These are phyloP conservation scores for Cataglyphis hispanica DNA, from an alignment of 1,140 invertebrate species.

Conservation along the genomic window DNA sequence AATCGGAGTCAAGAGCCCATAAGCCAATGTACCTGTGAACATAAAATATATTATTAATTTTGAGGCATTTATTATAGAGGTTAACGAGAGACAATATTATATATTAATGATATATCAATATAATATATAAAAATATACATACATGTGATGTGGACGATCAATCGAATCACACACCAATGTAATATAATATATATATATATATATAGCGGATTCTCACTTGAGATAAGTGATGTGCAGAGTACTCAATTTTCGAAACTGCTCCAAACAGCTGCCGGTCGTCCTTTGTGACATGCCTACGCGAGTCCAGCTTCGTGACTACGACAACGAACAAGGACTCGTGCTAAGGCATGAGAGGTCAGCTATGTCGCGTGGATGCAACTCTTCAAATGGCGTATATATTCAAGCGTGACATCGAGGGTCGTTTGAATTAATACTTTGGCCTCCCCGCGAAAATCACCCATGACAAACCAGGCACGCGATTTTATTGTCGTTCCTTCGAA, in stretches of 20 bases:
- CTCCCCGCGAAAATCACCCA: conserved; percentile 49
- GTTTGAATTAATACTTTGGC: conserved; percentile 45
- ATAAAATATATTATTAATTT: background rate
- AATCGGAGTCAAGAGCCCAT: conserved; percentile 43
- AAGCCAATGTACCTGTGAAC: conserved; percentile 62
- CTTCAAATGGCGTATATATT: conserved; percentile 15
- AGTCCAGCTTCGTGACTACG: background rate
- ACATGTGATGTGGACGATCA: background rate
- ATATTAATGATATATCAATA: too few relatives aligned
- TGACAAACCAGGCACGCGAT: conserved; percentile 52
- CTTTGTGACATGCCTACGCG: conserved; percentile 14
- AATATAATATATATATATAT: conserved; percentile 45
- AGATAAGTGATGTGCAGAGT: conserved; percentile 7
- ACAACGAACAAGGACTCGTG: background rate
- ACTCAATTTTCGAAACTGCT: conserved; percentile 25
- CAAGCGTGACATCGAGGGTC: conserved; percentile 51
- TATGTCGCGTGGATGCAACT: conserved; percentile 19
- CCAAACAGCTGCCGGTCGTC: background rate
- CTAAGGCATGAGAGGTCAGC: conserved; percentile 14
- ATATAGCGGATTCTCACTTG: conserved; percentile 60
- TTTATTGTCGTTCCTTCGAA: conserved; percentile 56
- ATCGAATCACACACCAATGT: conserved; percentile 17
- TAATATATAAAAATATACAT: background rate
- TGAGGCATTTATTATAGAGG: background rate
- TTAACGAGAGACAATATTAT: background rate